Conservation (phyloP, 2,113 vertebrate genomes). For the Peromyscus polionotus region DNA sequence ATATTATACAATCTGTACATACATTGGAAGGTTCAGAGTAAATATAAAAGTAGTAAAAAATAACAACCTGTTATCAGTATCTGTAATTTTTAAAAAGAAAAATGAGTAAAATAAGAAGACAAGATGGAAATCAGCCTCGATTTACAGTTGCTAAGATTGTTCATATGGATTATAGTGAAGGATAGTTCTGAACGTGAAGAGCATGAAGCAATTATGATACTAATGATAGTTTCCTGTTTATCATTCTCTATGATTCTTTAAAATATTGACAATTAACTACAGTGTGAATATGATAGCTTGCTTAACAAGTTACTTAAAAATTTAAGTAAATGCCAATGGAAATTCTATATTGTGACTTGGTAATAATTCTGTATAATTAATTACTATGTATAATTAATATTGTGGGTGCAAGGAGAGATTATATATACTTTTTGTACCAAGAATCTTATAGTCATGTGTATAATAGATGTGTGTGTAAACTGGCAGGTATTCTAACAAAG, state of each 20-base stretch:
- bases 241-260: slow-evolving; percentile 53
- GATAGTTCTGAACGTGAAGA: background rate
- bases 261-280: slow-evolving; percentile 56
- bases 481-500: background rate
- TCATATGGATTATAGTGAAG: background rate
- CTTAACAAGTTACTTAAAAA: slow-evolving; percentile 53
- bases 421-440: background rate
- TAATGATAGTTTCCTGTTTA: slow-evolving; percentile 41
- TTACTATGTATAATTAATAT: slow-evolving; percentile 63
- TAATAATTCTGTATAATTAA: slow-evolving; percentile 48
- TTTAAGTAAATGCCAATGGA: background rate
- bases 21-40: background rate
- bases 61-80: background rate
- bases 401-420: background rate
- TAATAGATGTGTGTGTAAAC: background rate
- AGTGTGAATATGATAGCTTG: slow-evolving; percentile 50
- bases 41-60: slow-evolving; percentile 44
- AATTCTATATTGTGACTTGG: slow-evolving; percentile 43
- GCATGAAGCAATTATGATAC: background rate
- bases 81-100: background rate
- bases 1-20: background rate
- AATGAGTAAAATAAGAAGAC: background rate
- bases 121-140: background rate
- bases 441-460: background rate
- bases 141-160: background rate